phyloP scores from a whole-genome alignment of 2,888 invertebrate species.

The Drosophila vallismaia region DNA sequence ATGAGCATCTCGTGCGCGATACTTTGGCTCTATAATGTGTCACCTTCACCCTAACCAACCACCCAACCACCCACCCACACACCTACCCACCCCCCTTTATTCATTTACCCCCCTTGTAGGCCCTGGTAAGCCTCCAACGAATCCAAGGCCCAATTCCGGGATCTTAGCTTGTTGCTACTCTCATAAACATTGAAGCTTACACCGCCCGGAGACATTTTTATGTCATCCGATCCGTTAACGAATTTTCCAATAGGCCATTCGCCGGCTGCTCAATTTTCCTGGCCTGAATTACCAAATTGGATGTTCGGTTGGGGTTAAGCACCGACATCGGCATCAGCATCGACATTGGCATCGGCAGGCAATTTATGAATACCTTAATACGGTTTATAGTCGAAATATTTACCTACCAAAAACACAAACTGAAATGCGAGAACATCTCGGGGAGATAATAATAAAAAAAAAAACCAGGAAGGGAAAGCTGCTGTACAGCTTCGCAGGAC shows the following conservation, averaged over 20 bases:
- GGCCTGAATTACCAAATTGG: conserved; percentile 49
- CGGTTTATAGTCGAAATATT: conserved; percentile 77
- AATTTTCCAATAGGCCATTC: conserved; percentile 72
- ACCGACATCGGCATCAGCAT: neutral
- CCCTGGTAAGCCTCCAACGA: conserved; percentile 4
- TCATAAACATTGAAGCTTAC: conserved; percentile 36
- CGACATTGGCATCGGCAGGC: conserved; percentile 17
- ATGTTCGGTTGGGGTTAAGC: conserved; percentile 46
- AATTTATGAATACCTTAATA: conserved; percentile 78
- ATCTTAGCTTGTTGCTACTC: conserved; percentile 58
- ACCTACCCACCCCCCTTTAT: too few relatives aligned
- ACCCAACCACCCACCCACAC: conserved; percentile 9
- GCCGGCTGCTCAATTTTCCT: conserved; percentile 49
- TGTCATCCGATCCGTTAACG: conserved; percentile 69
- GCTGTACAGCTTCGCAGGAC: conserved; percentile 17
- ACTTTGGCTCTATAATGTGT: conserved; percentile 31
- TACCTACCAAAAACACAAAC: conserved; percentile 68
- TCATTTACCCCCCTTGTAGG: conserved; percentile 1
- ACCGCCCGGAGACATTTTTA: conserved; percentile 56
- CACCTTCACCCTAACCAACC: conserved; percentile 1
- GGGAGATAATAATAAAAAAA: conserved; percentile 13
- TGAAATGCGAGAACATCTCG: conserved; percentile 45
- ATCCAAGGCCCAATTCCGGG: conserved; percentile 21
- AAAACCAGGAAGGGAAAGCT: conserved; percentile 12
- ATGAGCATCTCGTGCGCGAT: conserved; percentile 59